Base-by-base conservation (phyloP, 2,797 vertebrate species). In the Antennarius maculatus region DNA sequence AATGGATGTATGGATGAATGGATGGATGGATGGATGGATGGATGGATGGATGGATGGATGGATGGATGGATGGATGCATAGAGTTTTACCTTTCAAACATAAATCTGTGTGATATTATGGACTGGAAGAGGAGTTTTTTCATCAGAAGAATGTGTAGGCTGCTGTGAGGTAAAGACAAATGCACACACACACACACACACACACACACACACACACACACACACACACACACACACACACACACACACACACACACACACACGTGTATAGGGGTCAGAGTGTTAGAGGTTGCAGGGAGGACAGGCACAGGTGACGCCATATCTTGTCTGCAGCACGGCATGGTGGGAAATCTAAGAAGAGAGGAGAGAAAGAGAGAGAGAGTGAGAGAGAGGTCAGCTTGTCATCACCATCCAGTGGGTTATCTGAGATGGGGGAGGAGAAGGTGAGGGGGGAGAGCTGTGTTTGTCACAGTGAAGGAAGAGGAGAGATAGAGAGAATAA, bases 271-370 rank as follows among this genome's bases (percentile, higher is more conserved):
- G 65, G 62, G 78, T 84, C 74, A 75, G 68, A 28, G 66, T 78
- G 76, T 69, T 42, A 69, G 69, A 37, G 80, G 79, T 79, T 78
- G 76, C 27, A 7, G 31, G 28, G 69, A 71, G 77, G 86, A 81
- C 81, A 86, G 18, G 54, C 62, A 8, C 67, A 82, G 77, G 77
- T 80, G 77, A 76, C 15, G 71, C 75, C 28, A 27, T 77, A 74
- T 83, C 77, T 81, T 81, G 76, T 86, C 83, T 70, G 50, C 82
- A 77, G 72, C 77, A 68, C 62, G 58, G 70, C 71, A 85, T 81
- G 80, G 71, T 71, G 74, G 80, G 83, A 77, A 85, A 84, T 77
- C 10, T 75, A 75, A 86, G 84, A 79, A 49, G 16, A 49, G 56
- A 65, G 45, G 27, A 50, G 53, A 58, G 65, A 43, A 31, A 51